A percentile compares a stretch with the other conserved stretches of the same genome.
phyloP scores from a whole-genome alignment of 2,888 invertebrate genomes.

The Schizaphis graminum region DNA sequence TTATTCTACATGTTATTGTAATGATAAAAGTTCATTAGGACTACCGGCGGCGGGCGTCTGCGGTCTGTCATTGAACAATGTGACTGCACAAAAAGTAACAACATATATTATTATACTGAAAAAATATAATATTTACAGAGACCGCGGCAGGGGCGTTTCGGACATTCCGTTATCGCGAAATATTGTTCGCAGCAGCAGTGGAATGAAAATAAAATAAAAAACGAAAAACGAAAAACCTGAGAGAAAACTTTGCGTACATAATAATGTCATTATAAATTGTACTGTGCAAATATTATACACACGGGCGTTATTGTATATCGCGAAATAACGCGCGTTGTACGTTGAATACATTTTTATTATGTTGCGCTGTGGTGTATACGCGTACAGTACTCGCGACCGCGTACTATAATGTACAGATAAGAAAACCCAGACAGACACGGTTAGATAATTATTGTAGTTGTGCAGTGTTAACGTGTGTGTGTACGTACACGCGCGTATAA shows the following conservation, averaged over 20 bases:
- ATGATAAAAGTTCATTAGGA: background rate
- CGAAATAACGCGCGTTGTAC: background rate
- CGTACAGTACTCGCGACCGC: background rate
- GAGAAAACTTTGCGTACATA: background rate
- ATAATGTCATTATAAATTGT: background rate
- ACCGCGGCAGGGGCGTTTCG: background rate
- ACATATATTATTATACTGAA: background rate
- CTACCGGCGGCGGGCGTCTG: background rate
- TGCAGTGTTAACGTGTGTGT: background rate
- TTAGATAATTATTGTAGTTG: constrained; percentile 42
- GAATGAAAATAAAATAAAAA: background rate
- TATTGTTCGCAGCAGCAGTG: background rate
- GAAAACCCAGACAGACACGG: constrained; percentile 30
- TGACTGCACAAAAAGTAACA: background rate
- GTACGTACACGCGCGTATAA: background rate
- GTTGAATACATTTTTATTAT: background rate
- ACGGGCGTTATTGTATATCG: background rate
- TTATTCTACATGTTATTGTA: background rate
- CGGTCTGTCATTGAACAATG: background rate
- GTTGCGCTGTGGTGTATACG: background rate
- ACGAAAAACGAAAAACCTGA: background rate
- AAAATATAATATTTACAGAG: background rate
- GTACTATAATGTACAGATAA: background rate
- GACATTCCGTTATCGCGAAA: background rate
- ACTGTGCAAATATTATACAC: background rate